Conservation (phyloP, 2,797 vertebrate genomes). For the Enoplosus armatus region DNA sequence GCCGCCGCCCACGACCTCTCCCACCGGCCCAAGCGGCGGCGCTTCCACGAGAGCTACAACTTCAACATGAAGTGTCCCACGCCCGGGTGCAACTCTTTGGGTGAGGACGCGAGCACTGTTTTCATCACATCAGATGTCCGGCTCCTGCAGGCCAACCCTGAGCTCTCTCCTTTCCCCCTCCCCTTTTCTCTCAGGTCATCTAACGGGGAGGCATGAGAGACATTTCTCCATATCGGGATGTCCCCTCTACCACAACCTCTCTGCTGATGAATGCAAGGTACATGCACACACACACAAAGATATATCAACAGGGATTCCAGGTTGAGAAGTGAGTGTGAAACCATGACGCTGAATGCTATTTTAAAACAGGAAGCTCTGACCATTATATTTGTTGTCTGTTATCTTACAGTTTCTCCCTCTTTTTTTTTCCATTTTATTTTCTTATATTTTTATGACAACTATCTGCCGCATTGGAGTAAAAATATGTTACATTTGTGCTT, state of each 20-base stretch:
- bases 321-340: conserved; percentile 28
- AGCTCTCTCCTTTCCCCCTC: not conserved
- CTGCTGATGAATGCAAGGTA: conserved; percentile 98
- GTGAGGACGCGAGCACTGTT: conserved; percentile 72
- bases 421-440: not conserved
- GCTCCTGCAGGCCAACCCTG: not conserved
- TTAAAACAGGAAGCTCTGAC: not conserved
- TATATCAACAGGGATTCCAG: not conserved
- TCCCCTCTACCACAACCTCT: conserved; percentile 97
- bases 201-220: conserved; percentile 96
- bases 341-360: not conserved
- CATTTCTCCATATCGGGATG: conserved; percentile 99
- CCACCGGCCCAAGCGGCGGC: conserved; percentile 95
- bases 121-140: not conserved
- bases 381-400: not conserved
- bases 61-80: conserved; percentile 99
- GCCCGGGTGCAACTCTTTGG: conserved; percentile 96
- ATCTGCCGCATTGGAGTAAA: not conserved
- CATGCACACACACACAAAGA: conserved; percentile 6
- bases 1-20: conserved; percentile 93
- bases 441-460: not conserved
- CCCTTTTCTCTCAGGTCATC: conserved; percentile 85
- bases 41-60: conserved; percentile 99
- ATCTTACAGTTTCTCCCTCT: not conserved
- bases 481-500: not conserved